Evolutionary conservation across 2,888 invertebrate genomes (phyloP).

Genomic region (Dimorphilus gyrociliatus): DNA sequence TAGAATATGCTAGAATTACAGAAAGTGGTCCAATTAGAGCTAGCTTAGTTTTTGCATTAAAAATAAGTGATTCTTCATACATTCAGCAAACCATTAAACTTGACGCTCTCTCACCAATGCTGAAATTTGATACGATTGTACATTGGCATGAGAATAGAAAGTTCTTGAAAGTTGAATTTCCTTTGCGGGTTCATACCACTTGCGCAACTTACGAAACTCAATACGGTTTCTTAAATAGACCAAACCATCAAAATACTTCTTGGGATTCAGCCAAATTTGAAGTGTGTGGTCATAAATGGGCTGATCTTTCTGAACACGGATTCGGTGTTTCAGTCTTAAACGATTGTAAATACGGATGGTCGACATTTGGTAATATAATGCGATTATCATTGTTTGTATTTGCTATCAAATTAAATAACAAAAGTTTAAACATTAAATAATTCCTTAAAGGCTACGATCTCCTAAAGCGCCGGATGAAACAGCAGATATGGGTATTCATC

Average conservation of each 20-base stretch:
- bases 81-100: constrained; percentile 34
- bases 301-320: constrained; percentile 40
- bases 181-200: constrained; percentile 27
- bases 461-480: constrained; percentile 40
- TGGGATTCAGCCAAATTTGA: constrained; percentile 43
- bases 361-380: constrained; percentile 35
- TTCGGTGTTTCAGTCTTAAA: constrained; percentile 40
- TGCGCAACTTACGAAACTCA: constrained; percentile 41
- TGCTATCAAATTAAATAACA: neutral
- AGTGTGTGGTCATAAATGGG: constrained; percentile 43
- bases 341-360: constrained; percentile 42
- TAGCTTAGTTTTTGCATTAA: constrained; percentile 22
- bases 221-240: constrained; percentile 38
- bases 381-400: constrained; percentile 35
- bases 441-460: constrained; percentile 37
- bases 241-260: constrained; percentile 41
- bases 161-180: constrained; percentile 42
- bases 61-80: constrained; percentile 29
- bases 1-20: constrained; percentile 16
- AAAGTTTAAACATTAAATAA: too few species aligned
- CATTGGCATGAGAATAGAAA: constrained; percentile 40
- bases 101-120: constrained; percentile 36
- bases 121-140: constrained; percentile 37
- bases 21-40: constrained; percentile 30
- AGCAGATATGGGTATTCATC: constrained; percentile 40